These are phyloP conservation scores for Coleophora flavipennella DNA, from an alignment of 2,888 invertebrate species.

Conservation along the genomic window DNA sequence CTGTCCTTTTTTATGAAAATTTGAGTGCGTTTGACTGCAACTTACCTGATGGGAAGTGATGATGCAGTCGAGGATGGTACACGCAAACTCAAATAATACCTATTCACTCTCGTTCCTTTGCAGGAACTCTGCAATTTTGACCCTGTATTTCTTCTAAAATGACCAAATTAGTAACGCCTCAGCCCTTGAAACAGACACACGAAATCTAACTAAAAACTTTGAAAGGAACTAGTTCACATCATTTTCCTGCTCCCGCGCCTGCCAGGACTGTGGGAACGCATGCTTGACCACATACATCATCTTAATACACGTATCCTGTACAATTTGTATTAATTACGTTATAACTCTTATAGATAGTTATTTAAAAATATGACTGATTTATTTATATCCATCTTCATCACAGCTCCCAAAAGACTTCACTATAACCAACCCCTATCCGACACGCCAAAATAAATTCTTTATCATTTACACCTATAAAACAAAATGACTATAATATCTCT, in stretches of 20 bases:
- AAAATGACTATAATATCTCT: constrained; percentile 70
- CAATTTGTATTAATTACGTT: constrained; percentile 55
- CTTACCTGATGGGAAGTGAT: too few species aligned
- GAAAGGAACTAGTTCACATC: too few species aligned
- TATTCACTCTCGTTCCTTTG: too few species aligned
- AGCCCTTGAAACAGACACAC: too few species aligned
- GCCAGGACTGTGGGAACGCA: neutral
- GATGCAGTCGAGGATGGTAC: too few species aligned
- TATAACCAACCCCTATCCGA: constrained; percentile 54
- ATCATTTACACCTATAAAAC: constrained; percentile 70
- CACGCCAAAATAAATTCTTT: constrained; percentile 71
- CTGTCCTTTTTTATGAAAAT: too few species aligned
- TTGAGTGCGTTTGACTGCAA: too few species aligned
- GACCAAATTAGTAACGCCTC: too few species aligned
- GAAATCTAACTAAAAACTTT: too few species aligned
- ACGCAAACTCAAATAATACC: too few species aligned
- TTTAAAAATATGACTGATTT: constrained; percentile 73
- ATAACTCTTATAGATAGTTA: constrained; percentile 64
- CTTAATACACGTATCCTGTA: constrained; percentile 37
- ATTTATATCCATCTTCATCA: constrained; percentile 65
- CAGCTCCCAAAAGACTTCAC: constrained; percentile 71
- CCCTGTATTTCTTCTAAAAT: too few species aligned
- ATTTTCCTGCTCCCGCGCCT: neutral
- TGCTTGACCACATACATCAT: constrained; percentile 19
- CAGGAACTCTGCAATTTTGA: too few species aligned